Evolutionary conservation across 2,888 invertebrate genomes (phyloP), one percentile per base, ranked within the genome.

Genomic region (Watsonalla binaria): DNA sequence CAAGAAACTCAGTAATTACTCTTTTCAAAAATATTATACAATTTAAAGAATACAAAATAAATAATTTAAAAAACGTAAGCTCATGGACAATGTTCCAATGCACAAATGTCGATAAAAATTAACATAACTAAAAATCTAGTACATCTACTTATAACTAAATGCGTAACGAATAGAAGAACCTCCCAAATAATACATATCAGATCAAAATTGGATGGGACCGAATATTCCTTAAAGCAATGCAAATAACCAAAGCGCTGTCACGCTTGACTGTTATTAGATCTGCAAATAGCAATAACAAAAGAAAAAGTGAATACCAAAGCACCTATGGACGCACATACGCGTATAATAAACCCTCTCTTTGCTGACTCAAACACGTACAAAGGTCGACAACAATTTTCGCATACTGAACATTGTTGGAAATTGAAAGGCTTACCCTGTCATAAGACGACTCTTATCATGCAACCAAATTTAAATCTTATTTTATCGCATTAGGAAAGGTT

Each of bases 341-440:
- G 61, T 62, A 64, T 63, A 67, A 66, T 69, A 72, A 72, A 65
- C 60, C 51, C 59, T 72, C 66, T 60, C 60, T 62, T 59, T 60
- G 64, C 65, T 64, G 65, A 76, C 74, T 76, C 73, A 76, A 72
- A 70, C 81, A 78, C 80, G 80, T 79, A 77, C 76, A 79, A 75
- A 80, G 81, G 78, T 78, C 77, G 80, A 77, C 80, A 80, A 81
- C 82, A 80, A 80, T 82, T 81, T 82, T 82, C 80, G 81, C 83
- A 82, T 82, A 78, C 82, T 71, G 76, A 82, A 71, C 82, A 80
- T 81, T 80, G 82, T 77, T 75, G 73, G 74, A 78, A 80, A 84
- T 81, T 83, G 81, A 80, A 80, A 80, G 77, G 76, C 80, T 76
- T 73, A 65, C 72, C 75, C 70, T 72, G 72, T 76, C 70, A 72